A percentile compares a stretch with the other conserved stretches of the same genome.
Evolutionary conservation across 2,888 invertebrate genomes (phyloP).

Genomic region (Philopedon plagiatum): DNA sequence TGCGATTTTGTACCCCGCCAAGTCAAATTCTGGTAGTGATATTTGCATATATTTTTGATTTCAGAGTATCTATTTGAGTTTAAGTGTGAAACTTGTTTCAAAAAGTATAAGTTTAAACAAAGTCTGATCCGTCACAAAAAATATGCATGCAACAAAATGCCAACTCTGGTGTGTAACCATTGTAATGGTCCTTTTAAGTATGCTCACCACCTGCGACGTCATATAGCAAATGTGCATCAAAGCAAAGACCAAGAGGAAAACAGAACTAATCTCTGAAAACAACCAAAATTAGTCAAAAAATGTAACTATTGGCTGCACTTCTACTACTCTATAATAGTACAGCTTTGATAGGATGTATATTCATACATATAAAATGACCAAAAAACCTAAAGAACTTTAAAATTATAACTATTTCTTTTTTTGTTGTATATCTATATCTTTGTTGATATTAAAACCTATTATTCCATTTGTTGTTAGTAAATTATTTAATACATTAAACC

Average conservation of each 20-base stretch:
- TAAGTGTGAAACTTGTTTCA: constrained; percentile 39
- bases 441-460: too few relatives aligned
- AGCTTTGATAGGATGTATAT: too few relatives aligned
- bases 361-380: too few relatives aligned
- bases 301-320: too few relatives aligned
- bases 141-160: constrained; percentile 81
- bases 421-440: too few relatives aligned
- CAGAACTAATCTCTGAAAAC: too few relatives aligned
- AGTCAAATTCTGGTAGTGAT: not conserved
- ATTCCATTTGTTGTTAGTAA: not conserved
- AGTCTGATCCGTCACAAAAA: constrained; percentile 71
- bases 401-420: too few relatives aligned
- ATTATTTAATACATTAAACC: not conserved
- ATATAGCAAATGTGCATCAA: not conserved
- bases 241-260: not conserved
- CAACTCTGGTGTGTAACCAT: constrained; percentile 50
- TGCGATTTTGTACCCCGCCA: too few relatives aligned
- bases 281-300: too few relatives aligned
- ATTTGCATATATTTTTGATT: not conserved
- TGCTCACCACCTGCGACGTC: not conserved
- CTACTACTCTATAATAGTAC: too few relatives aligned
- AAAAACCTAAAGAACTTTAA: too few relatives aligned
- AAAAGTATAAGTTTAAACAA: constrained; percentile 46
- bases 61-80: not conserved
- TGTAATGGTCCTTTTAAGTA: not conserved